Evolutionary conservation across 2,113 vertebrate species (phyloP), one percentile per base, ranked within the genome.

Genomic region (Pipra filicauda): DNA sequence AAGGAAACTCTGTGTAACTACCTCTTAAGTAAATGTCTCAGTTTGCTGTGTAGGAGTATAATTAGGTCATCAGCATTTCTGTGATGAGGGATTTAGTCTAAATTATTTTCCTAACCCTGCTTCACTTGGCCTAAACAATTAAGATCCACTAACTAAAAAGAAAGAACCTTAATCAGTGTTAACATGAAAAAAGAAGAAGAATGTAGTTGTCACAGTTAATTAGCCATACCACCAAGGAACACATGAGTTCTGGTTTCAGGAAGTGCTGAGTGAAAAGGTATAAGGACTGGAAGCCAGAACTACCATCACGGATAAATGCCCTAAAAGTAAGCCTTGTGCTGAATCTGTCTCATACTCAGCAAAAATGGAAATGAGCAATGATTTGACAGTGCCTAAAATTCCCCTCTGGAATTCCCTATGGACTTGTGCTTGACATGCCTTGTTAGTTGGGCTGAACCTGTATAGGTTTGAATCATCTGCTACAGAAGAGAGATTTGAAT

Each of bases 41-140:
- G 0, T 80, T 93, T 88, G 73, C 72, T 76, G 4, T 70, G 33
- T 27, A 76, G 75, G 28, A 77, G 51, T 93, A 35, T 85, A 94
- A 94, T 93, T 73, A 85, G 75, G 54, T 67, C 54, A 90, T 85
- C 88, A 90, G 26, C 54, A 92, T 58, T 83, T 76, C 49, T 83
- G 18, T 88, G 91, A 77, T 83, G 72, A 88, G 54, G 55, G 31
- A 65, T 70, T 81, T 54, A 35, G 41, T 92, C 46, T 85, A 49
- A 85, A 85, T 88, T 90, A 46, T 35, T 94, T 84, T 88, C 11
- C 2, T 77, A 58, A 82, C 15, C 20, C 79, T 77, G 46, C 55
- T 88, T 12, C 19, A 43, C 28, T 92, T 92, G 85, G 67, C 85
- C 82, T 93, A 72, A 93, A 93, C 35, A 69, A 83, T 93, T 85